phyloP scores from a whole-genome alignment of 2,113 vertebrate genomes.

The Panthera leo region DNA sequence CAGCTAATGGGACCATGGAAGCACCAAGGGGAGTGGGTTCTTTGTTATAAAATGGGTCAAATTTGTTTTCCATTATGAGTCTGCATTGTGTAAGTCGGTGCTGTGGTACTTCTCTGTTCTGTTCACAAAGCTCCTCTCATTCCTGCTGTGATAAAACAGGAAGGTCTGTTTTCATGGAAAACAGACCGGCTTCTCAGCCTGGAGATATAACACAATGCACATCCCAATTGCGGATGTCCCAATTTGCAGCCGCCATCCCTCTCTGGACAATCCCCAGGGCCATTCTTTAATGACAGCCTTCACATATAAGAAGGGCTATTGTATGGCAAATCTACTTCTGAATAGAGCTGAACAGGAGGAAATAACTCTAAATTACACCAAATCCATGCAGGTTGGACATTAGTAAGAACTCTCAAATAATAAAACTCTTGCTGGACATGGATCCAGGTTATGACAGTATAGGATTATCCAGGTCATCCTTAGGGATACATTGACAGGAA shows the following conservation, averaged over 20 bases:
- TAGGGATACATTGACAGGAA: background rate
- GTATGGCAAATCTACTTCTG: background rate
- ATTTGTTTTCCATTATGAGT: constrained; percentile 76
- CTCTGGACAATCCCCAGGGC: background rate
- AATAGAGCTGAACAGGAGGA: constrained; percentile 7
- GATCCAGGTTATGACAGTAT: background rate
- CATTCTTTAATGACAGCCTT: constrained; percentile 30
- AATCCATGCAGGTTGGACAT: background rate
- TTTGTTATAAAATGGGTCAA: constrained; percentile 79
- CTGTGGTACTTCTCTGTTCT: background rate
- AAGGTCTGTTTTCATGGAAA: constrained; percentile 70
- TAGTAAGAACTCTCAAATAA: constrained; percentile 6
- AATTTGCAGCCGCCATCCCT: constrained; percentile 33
- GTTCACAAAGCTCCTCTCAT: constrained; percentile 29
- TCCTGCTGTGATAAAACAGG: constrained; percentile 62
- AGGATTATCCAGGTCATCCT: background rate
- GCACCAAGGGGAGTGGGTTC: background rate
- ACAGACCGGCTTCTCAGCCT: constrained; percentile 43
- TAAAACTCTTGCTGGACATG: background rate
- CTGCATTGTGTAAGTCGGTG: constrained; percentile 47
- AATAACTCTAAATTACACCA: background rate
- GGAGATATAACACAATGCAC: constrained; percentile 34
- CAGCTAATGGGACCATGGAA: constrained; percentile 37
- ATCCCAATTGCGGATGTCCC: constrained; percentile 31
- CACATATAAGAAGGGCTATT: constrained; percentile 35